Percentiles rank a stretch among this genome's conserved stretches.
These are phyloP conservation scores for Hemicrepidius hirtus DNA, from an alignment of 2,888 invertebrate genomes.

Conservation along the genomic window DNA sequence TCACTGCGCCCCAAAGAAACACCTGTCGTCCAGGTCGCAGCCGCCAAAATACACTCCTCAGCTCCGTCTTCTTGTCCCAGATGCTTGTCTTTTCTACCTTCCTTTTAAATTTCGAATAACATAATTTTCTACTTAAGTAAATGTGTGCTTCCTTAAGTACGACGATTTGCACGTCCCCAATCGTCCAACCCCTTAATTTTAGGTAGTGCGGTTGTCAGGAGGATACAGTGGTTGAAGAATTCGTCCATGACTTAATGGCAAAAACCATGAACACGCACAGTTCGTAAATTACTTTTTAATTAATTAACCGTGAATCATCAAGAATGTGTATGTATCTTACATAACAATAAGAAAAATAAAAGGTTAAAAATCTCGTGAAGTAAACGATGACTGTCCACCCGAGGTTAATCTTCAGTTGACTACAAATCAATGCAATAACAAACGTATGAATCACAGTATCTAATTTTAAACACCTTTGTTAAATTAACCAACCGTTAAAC, in stretches of 20 bases:
- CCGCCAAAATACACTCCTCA: constrained; percentile 37
- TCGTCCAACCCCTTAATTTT: constrained; percentile 13
- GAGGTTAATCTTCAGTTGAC: no score
- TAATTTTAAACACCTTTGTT: neutral
- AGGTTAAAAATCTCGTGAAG: no score
- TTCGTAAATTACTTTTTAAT: neutral
- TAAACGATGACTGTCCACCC: no score
- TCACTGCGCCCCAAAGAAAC: constrained; percentile 49
- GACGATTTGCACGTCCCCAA: neutral
- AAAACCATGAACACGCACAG: no score
- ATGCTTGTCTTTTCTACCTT: neutral
- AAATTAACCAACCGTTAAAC: no score
- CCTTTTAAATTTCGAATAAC: constrained; percentile 27
- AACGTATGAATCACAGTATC: neutral
- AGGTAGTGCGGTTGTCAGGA: neutral
- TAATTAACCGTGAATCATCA: neutral
- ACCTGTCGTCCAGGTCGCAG: constrained; percentile 52
- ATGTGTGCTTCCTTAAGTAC: neutral
- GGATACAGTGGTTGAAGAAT: neutral
- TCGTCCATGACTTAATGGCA: neutral
- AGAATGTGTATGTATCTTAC: neutral
- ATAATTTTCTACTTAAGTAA: constrained; percentile 7
- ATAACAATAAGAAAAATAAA: no score
- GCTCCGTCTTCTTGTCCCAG: neutral
- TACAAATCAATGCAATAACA: neutral